A percentile compares a stretch with the other conserved stretches of the same genome.
Conservation (phyloP, 1,140 invertebrate genomes). For the Drosophila kanapiae region DNA sequence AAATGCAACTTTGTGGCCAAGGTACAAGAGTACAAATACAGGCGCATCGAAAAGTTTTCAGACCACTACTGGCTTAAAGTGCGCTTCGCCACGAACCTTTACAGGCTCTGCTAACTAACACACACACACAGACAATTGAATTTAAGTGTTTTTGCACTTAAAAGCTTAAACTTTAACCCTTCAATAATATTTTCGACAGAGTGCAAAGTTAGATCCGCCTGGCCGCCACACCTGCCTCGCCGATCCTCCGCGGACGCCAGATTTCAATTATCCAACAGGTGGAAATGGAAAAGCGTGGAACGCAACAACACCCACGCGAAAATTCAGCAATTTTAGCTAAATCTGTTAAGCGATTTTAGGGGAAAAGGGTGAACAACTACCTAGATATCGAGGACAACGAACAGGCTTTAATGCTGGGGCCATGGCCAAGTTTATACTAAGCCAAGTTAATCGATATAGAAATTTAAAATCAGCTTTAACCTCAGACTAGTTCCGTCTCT, state of each 20-base stretch:
- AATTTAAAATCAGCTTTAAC: conserved; percentile 39
- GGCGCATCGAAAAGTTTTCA: conserved; percentile 68
- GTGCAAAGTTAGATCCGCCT: conserved; percentile 71
- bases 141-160: conserved; percentile 81
- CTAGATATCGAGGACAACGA: conserved; percentile 11
- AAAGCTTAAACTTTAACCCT: conserved; percentile 82
- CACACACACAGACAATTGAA: conserved; percentile 66
- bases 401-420: not conserved
- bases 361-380: conserved; percentile 12
- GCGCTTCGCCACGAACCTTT: conserved; percentile 55
- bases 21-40: conserved; percentile 61
- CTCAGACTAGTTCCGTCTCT: conserved; percentile 1
- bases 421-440: conserved; percentile 1
- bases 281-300: conserved; percentile 14
- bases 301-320: conserved; percentile 14
- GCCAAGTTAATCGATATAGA: conserved; percentile 19
- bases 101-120: conserved; percentile 28
- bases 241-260: not conserved
- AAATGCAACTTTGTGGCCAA: conserved; percentile 62
- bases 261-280: conserved; percentile 66
- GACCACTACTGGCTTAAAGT: conserved; percentile 64
- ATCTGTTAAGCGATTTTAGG: conserved; percentile 20
- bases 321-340: conserved; percentile 46
- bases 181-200: conserved; percentile 77
- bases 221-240: conserved; percentile 16